phyloP scores from a whole-genome alignment of 2,888 invertebrate genomes.

The Watsonalla cultraria region DNA sequence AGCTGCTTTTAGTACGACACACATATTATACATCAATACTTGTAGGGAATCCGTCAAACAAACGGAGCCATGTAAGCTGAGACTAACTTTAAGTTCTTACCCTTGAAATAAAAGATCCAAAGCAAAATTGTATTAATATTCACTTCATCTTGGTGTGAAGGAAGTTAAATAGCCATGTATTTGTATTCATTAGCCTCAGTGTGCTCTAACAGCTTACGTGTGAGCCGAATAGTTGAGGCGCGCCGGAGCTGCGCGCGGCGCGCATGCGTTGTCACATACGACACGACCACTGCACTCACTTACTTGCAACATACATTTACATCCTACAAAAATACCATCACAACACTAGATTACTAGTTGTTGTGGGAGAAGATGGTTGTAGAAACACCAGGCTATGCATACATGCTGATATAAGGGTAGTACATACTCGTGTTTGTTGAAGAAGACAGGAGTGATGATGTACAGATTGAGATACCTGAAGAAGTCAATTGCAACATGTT shows the following conservation, averaged over 20 bases:
- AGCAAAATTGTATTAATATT: constrained; percentile 57
- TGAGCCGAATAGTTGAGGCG: constrained; percentile 51
- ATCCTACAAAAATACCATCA: no score
- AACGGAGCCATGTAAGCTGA: constrained; percentile 29
- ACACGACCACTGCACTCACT: not conserved
- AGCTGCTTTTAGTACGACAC: no score
- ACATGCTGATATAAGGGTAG: no score
- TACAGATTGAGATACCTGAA: no score
- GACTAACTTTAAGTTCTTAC: constrained; percentile 33
- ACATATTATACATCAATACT: not conserved
- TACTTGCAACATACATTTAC: no score
- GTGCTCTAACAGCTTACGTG: constrained; percentile 52
- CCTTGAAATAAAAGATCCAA: constrained; percentile 51
- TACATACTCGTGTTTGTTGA: no score
- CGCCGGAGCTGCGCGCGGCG: constrained; percentile 16
- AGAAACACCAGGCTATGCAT: no score
- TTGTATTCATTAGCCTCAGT: constrained; percentile 68
- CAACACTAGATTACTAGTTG: no score
- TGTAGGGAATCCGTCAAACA: not conserved
- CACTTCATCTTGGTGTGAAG: constrained; percentile 49
- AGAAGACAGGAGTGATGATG: no score
- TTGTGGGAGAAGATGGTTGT: no score
- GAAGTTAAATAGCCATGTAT: constrained; percentile 71
- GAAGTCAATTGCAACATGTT: no score
- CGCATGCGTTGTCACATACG: constrained; percentile 11